These are phyloP conservation scores for Oryzias melastigma DNA, from an alignment of 2,113 vertebrate genomes.

Conservation along the genomic window DNA sequence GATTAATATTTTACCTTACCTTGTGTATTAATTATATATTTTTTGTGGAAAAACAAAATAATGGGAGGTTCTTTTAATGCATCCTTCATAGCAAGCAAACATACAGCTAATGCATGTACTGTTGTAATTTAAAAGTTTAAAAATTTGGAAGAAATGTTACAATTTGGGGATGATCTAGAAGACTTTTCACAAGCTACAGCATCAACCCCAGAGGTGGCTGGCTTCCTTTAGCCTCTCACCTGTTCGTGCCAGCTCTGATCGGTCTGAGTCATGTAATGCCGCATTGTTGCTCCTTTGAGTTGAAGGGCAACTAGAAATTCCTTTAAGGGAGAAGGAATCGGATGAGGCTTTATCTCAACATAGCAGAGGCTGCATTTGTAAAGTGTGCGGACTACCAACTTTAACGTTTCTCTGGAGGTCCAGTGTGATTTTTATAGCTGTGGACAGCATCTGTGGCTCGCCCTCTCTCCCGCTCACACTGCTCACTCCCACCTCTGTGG, in stretches of 20 bases:
- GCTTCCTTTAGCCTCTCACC: constrained; percentile 62
- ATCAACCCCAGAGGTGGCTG: too few species aligned
- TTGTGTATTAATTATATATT: too few species aligned
- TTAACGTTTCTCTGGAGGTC: constrained; percentile 86
- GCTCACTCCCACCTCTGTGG: constrained; percentile 84
- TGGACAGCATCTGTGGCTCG: constrained; percentile 83
- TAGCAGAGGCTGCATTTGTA: neutral
- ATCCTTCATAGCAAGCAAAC: neutral
- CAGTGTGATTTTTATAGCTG: constrained; percentile 87
- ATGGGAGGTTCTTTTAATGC: too few species aligned
- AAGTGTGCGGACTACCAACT: constrained; percentile 58
- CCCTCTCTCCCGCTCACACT: constrained; percentile 74
- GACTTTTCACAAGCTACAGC: too few species aligned
- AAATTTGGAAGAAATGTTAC: neutral
- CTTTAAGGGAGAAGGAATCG: constrained; percentile 52
- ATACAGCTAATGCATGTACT: neutral
- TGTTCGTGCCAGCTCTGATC: constrained; percentile 92
- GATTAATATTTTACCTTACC: too few species aligned
- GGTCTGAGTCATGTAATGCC: constrained; percentile 82
- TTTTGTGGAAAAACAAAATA: too few species aligned
- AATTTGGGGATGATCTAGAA: neutral
- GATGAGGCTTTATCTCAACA: neutral
- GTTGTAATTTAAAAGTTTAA: neutral
- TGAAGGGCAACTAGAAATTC: constrained; percentile 89
- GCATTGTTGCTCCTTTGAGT: constrained; percentile 85